Conservation (phyloP, 1,140 invertebrate genomes). For the Diuraphis noxia region DNA sequence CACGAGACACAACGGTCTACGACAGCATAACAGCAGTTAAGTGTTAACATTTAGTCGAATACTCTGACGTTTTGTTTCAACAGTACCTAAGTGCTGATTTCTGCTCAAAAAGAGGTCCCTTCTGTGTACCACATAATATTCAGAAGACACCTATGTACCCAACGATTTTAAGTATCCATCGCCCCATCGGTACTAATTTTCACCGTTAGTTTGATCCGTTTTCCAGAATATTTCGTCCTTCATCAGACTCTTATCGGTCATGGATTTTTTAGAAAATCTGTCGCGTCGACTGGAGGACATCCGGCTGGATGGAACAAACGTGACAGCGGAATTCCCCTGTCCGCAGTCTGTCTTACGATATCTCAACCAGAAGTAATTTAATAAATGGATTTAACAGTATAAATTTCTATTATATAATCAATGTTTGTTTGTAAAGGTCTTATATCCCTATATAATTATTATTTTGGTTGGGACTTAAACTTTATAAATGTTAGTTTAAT, state of each 20-base stretch:
- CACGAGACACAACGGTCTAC: too few species aligned
- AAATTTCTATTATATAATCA: too few species aligned
- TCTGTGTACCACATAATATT: neutral
- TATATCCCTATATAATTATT: too few species aligned
- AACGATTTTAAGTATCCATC: too few species aligned
- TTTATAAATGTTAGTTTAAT: neutral
- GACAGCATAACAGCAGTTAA: too few species aligned
- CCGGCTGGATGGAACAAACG: neutral
- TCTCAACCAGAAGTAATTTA: neutral
- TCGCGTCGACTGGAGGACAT: constrained; percentile 6
- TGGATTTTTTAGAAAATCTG: neutral
- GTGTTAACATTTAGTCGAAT: too few species aligned
- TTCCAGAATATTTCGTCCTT: neutral
- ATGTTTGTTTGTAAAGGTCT: neutral
- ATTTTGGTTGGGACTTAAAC: too few species aligned
- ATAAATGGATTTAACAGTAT: neutral
- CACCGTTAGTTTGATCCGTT: neutral
- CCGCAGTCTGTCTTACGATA: constrained; percentile 12
- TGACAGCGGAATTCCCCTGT: neutral
- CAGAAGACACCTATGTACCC: neutral
- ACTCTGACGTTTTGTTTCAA: too few species aligned
- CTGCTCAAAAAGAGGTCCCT: neutral
- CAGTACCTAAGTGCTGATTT: too few species aligned
- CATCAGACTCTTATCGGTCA: neutral
- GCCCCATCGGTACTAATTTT: neutral